Conservation (phyloP, 2,888 invertebrate genomes). For the Zaprionus bogoriensis region DNA sequence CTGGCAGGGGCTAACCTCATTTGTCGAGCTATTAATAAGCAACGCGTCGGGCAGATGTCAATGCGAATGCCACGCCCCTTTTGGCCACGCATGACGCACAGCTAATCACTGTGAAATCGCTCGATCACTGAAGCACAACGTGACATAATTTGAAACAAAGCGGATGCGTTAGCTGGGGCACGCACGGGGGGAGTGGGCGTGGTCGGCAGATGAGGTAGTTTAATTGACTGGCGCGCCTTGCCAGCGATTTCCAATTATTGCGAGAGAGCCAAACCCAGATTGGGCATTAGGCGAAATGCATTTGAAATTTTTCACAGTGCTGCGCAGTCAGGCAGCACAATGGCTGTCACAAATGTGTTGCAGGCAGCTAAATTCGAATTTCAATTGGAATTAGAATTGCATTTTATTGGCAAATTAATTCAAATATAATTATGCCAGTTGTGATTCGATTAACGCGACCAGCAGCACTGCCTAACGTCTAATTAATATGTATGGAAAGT, state of each 20-base stretch:
- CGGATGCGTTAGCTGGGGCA: neutral
- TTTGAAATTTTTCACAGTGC: slow-evolving; percentile 15
- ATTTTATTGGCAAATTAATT: slow-evolving; percentile 16
- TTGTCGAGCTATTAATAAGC: slow-evolving; percentile 15
- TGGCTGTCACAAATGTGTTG: slow-evolving; percentile 10
- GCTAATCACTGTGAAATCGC: slow-evolving; percentile 72
- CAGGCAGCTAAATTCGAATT: slow-evolving; percentile 8
- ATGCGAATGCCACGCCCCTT: slow-evolving; percentile 30
- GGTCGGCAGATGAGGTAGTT: neutral
- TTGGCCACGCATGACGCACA: slow-evolving; percentile 63
- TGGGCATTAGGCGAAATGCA: slow-evolving; percentile 31
- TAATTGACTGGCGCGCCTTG: slow-evolving; percentile 48
- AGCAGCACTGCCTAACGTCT: slow-evolving; percentile 9
- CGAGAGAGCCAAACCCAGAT: slow-evolving; percentile 18
- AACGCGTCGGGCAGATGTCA: slow-evolving; percentile 9
- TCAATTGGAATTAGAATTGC: neutral
- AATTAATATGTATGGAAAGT: slow-evolving; percentile 28
- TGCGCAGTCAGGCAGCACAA: slow-evolving; percentile 24
- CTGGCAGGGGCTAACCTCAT: neutral
- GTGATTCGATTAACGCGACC: slow-evolving; percentile 27
- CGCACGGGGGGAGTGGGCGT: neutral
- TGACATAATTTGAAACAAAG: slow-evolving; percentile 60
- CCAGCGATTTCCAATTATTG: slow-evolving; percentile 37
- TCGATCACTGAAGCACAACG: slow-evolving; percentile 66
- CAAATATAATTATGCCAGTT: slow-evolving; percentile 24